These are phyloP conservation scores for Thaumatotibia leucotreta DNA, from an alignment of 1,140 invertebrate species.

Conservation along the genomic window DNA sequence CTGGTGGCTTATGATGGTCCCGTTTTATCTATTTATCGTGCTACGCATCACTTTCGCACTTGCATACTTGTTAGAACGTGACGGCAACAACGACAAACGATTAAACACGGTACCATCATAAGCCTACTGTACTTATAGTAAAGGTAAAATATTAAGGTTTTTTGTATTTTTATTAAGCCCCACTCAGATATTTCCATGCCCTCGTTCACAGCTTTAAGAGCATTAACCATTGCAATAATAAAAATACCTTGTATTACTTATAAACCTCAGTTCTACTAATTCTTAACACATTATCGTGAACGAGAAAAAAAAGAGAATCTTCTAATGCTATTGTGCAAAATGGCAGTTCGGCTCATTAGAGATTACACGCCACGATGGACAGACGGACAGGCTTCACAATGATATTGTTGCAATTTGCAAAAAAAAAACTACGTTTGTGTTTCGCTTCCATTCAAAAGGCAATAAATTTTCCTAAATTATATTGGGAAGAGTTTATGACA, in stretches of 20 bases:
- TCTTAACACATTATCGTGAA: neutral
- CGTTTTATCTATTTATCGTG: no score
- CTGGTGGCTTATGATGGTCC: no score
- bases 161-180: no score
- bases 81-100: no score
- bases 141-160: no score
- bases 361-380: slow-evolving; percentile 22
- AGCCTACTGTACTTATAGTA: no score
- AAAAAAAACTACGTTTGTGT: neutral
- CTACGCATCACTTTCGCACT: no score
- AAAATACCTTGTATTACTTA: neutral
- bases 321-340: neutral
- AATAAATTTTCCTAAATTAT: no score
- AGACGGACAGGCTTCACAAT: neutral
- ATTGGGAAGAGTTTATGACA: neutral
- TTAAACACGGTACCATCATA: no score
- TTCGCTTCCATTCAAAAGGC: neutral
- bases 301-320: neutral
- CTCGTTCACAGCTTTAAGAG: no score
- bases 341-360: slow-evolving; percentile 42
- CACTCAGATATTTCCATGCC: no score
- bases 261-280: neutral
- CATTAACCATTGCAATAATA: neutral
- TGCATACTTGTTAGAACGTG: no score
- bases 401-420: slow-evolving; percentile 1